A percentile compares a stretch with the other conserved stretches of the same genome.
phyloP scores from a whole-genome alignment of 1,140 invertebrate species.

The Panagrolaimus sp. region DNA sequence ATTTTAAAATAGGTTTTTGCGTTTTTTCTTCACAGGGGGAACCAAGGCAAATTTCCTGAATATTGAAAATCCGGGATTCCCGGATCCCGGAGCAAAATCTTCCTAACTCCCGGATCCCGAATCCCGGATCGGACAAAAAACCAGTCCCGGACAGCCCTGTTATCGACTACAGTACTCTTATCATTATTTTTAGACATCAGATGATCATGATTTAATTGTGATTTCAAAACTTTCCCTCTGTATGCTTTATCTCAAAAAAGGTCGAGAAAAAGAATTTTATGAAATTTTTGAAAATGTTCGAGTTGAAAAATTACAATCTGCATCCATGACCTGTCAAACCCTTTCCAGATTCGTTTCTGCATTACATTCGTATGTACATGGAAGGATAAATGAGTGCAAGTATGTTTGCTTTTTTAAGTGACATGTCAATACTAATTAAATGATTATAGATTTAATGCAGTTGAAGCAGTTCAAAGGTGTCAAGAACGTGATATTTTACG shows the following conservation, averaged over 20 bases:
- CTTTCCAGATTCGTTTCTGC: background rate
- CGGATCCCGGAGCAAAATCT: no score
- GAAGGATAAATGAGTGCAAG: background rate
- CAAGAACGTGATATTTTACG: background rate
- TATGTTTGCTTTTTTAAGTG: no score
- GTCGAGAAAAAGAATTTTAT: slow-evolving; percentile 4
- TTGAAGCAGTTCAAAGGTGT: slow-evolving; percentile 1
- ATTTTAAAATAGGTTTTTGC: no score
- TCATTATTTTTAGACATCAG: background rate
- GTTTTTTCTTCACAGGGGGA: no score
- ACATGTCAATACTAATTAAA: no score
- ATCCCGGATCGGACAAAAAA: no score
- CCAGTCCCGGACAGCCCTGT: no score
- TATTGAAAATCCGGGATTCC: no score
- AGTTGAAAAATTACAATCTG: background rate
- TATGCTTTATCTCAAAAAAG: background rate
- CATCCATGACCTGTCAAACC: background rate
- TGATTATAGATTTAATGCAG: background rate
- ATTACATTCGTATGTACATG: slow-evolving; percentile 2
- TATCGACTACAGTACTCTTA: no score
- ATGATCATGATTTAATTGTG: background rate
- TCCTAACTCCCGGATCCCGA: no score
- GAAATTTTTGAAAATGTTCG: background rate
- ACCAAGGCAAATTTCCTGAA: no score
- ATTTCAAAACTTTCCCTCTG: slow-evolving; percentile 8